These are phyloP conservation scores for Periophthalmodon schlosseri DNA, from an alignment of 2,113 vertebrate genomes.

Conservation along the genomic window DNA sequence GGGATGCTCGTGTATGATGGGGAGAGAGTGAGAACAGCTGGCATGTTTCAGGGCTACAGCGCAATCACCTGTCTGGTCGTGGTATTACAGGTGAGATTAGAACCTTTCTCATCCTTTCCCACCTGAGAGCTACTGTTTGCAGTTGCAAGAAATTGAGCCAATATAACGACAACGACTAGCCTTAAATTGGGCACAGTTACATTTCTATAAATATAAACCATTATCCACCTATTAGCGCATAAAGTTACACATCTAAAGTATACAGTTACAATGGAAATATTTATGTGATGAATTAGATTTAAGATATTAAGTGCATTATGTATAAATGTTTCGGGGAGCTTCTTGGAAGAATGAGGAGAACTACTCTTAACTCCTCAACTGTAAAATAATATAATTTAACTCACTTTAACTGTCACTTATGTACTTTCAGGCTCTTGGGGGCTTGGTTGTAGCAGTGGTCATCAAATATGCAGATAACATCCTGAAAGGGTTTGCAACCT, in stretches of 20 bases:
- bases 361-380: neutral
- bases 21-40: constrained; percentile 78
- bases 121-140: too few species aligned
- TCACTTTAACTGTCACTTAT: neutral
- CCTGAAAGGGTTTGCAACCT: constrained; percentile 71
- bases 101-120: neutral
- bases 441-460: constrained; percentile 63
- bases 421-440: constrained; percentile 61
- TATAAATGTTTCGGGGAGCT: too few species aligned
- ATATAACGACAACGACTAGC: too few species aligned
- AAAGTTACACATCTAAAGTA: too few species aligned
- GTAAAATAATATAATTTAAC: neutral
- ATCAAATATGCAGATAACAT: constrained; percentile 76
- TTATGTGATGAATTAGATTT: too few species aligned
- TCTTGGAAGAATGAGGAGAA: too few species aligned
- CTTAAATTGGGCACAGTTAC: too few species aligned
- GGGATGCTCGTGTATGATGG: constrained; percentile 89
- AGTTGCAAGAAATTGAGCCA: too few species aligned
- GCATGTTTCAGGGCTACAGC: constrained; percentile 95
- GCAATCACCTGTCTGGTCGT: constrained; percentile 87
- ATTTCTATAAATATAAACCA: too few species aligned
- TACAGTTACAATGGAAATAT: too few species aligned
- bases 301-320: too few species aligned
- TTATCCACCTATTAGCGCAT: too few species aligned
- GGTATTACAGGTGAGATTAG: constrained; percentile 84